Evolutionary conservation across 2,888 invertebrate genomes (phyloP), one percentile per base, ranked within the genome.

Genomic region (Drosophila crucigera): DNA sequence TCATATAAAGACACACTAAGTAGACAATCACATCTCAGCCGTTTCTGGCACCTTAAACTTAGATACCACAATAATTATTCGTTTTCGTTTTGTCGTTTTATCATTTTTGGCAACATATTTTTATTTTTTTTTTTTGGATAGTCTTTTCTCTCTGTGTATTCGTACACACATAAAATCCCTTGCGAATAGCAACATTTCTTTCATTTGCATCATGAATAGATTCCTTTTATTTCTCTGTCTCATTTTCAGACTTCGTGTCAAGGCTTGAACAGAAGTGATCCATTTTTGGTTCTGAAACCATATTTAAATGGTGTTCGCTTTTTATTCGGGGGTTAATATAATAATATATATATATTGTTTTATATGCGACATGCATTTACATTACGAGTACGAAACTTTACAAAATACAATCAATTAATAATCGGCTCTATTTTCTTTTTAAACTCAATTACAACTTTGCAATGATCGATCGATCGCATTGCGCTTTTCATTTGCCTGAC

Each of bases 281-380:
- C 9, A 10, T 28, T 50, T 50, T 28, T 28, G 49, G 19, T 10
- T 28, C 5, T 10, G 1, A 49, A 16, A 10, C 49, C 49, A 49
- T 28, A 28, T 19, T 49, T 49, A 5, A 49, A 16, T 49, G 16
- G 16, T 49, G 19, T 25, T 50, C 28, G 28, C 10, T 28, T 50
- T 19, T 25, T 5, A 28, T 50, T 28, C 33, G 9, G 2, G 19
- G 22, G 31, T 31, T 31, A 31, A 31, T 31, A 9, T 31, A 31
- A 31, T 31, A 31, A 35, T 35, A 35, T 37, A 30, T 30, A 10
- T 19, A 28, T 25, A 16, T 47, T 47, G 16, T 16, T 47, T 25
- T 47, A 47, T 33, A 25, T 55, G 55, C 35, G 37, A 37, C 25
- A 55, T 25, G 55, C 55, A 35, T 55, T 28, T 28, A 30, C n/a